phyloP scores from a whole-genome alignment of 2,888 invertebrate species.

The Mamestra brassicae region DNA sequence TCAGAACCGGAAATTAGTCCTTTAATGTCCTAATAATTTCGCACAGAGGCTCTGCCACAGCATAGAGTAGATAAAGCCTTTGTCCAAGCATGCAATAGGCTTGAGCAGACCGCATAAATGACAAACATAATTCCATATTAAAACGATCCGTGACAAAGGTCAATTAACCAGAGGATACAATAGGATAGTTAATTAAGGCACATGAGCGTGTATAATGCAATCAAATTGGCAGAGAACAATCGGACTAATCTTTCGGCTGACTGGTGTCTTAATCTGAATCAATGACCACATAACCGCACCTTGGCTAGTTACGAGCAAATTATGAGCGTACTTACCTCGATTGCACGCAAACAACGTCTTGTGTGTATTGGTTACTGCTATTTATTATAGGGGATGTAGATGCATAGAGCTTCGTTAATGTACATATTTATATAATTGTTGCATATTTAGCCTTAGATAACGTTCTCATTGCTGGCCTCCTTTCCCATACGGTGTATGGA shows the following conservation, averaged over 20 bases:
- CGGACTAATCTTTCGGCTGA: slow-evolving; percentile 61
- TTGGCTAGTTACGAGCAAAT: slow-evolving; percentile 35
- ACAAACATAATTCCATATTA: slow-evolving; percentile 29
- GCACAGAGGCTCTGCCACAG: not conserved
- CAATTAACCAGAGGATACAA: slow-evolving; percentile 25
- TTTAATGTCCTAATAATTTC: slow-evolving; percentile 2
- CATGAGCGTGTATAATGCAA: slow-evolving; percentile 24
- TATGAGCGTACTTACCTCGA: slow-evolving; percentile 51
- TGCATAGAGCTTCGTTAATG: not conserved
- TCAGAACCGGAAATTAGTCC: not conserved
- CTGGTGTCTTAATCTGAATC: slow-evolving; percentile 56
- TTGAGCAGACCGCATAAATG: slow-evolving; percentile 3
- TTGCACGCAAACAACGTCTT: slow-evolving; percentile 25
- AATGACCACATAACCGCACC: slow-evolving; percentile 55
- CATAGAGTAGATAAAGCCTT: not conserved
- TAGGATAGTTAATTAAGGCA: slow-evolving; percentile 35
- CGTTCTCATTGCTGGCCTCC: too few species aligned
- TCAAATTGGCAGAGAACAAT: slow-evolving; percentile 56
- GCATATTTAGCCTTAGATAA: too few species aligned
- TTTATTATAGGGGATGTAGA: not conserved
- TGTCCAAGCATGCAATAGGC: slow-evolving; percentile 5
- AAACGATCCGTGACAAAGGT: slow-evolving; percentile 23
- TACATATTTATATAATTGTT: too few species aligned
- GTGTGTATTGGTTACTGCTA: slow-evolving; percentile 11
- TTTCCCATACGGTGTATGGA: too few species aligned